These are phyloP conservation scores for Drosophila melanogaster DNA, from an alignment of 1,140 invertebrate genomes.

Conservation along the genomic window DNA sequence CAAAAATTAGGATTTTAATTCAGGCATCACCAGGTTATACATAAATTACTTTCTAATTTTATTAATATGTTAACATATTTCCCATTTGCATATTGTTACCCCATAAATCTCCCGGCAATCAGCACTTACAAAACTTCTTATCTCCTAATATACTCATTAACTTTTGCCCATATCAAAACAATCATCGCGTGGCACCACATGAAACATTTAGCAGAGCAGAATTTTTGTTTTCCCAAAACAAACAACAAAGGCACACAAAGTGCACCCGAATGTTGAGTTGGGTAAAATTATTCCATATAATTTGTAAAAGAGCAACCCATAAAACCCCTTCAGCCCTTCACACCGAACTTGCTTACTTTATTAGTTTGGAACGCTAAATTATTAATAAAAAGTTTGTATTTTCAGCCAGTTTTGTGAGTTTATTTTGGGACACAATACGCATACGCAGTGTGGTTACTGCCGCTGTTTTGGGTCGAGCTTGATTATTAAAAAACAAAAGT, in stretches of 20 bases:
- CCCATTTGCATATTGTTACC: slow-evolving; percentile 16
- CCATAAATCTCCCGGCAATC: slow-evolving; percentile 37
- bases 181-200: slow-evolving; percentile 38
- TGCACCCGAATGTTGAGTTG: slow-evolving; percentile 51
- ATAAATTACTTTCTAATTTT: too few species aligned
- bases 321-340: slow-evolving; percentile 14
- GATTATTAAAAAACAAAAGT: slow-evolving; percentile 82
- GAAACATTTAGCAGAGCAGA: slow-evolving; percentile 15
- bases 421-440: slow-evolving; percentile 61
- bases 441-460: slow-evolving; percentile 52
- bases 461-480: slow-evolving; percentile 58
- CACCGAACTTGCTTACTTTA: slow-evolving; percentile 59
- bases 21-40: too few species aligned
- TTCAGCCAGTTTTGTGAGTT: slow-evolving; percentile 49
- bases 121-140: slow-evolving; percentile 35
- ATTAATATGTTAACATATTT: not conserved
- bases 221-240: slow-evolving; percentile 37
- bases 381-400: slow-evolving; percentile 71
- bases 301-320: slow-evolving; percentile 45
- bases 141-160: slow-evolving; percentile 54
- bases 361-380: slow-evolving; percentile 76
- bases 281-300: slow-evolving; percentile 67
- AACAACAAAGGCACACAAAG: slow-evolving; percentile 20
- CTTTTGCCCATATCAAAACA: slow-evolving; percentile 56
- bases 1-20: too few species aligned